Evolutionary conservation across 2,888 invertebrate species (phyloP).

Genomic region (Drosophila atripex): DNA sequence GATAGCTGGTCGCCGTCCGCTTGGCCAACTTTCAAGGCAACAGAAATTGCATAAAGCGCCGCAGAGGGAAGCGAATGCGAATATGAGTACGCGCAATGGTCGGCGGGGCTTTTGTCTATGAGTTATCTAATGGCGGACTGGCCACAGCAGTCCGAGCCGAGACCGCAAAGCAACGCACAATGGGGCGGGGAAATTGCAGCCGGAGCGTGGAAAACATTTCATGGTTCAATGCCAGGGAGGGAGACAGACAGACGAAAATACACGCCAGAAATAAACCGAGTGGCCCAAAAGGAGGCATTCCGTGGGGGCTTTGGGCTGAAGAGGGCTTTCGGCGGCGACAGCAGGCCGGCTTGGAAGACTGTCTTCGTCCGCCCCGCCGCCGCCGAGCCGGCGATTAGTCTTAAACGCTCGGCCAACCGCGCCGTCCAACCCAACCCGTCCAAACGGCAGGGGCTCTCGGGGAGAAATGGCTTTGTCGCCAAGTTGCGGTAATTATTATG

Average conservation of each 20-base stretch:
- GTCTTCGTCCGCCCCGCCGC: background rate
- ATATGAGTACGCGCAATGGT: background rate
- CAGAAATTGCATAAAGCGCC: conserved; percentile 34
- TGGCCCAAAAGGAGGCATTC: no score
- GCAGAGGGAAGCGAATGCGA: conserved; percentile 3
- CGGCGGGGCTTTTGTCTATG: conserved; percentile 39
- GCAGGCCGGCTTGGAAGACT: background rate
- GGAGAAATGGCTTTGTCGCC: conserved; percentile 45
- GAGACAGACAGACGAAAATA: conserved; percentile 2
- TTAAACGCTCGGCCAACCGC: conserved; percentile 29
- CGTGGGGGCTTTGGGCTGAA: background rate
- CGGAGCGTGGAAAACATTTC: conserved; percentile 56
- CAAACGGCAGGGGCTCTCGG: background rate
- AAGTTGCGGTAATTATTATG: conserved; percentile 72
- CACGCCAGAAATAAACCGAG: background rate
- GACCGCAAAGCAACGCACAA: conserved; percentile 49
- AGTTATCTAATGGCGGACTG: conserved; percentile 57
- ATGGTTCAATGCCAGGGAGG: conserved; percentile 72
- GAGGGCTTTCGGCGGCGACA: background rate
- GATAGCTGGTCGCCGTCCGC: conserved; percentile 1
- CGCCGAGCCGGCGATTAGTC: conserved; percentile 39
- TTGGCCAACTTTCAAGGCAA: conserved; percentile 36
- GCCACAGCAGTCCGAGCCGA: conserved; percentile 23
- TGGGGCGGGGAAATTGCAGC: conserved; percentile 38
- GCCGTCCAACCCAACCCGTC: conserved; percentile 1